Conservation (phyloP, 92 coral and sea anemone genomes). For the Zoanthus sociatus region DNA sequence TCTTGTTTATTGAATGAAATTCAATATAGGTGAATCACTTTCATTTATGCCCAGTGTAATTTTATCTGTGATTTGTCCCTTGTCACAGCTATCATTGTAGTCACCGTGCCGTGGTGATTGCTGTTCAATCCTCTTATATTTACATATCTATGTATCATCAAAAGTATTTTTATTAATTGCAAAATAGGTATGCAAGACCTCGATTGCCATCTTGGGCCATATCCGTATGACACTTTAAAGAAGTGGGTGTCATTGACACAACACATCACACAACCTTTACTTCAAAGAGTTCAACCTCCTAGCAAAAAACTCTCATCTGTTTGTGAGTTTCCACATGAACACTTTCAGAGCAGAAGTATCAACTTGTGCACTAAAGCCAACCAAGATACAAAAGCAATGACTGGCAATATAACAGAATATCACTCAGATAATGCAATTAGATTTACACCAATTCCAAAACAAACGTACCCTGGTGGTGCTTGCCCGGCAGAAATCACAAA, state of each 20-base stretch:
- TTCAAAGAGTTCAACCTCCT: constrained; percentile 82
- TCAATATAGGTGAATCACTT: too few species aligned
- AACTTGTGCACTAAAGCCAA: constrained; percentile 21
- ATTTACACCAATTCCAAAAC: constrained; percentile 79
- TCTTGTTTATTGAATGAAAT: too few species aligned
- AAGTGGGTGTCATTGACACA: constrained; percentile 94
- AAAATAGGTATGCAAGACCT: constrained; percentile 84
- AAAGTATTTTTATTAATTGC: background rate
- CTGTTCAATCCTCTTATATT: background rate
- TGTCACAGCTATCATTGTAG: too few species aligned
- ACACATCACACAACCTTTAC: constrained; percentile 69
- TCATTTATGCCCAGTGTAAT: too few species aligned
- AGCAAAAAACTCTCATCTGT: constrained; percentile 88
- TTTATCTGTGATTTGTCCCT: too few species aligned
- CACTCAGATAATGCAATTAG: constrained; percentile 62
- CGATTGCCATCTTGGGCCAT: constrained; percentile 85
- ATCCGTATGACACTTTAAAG: constrained; percentile 85
- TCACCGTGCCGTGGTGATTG: too few species aligned
- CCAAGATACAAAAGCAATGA: background rate
- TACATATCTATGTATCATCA: too few species aligned
- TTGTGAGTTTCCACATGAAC: constrained; percentile 75
- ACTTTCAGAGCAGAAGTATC: constrained; percentile 30
- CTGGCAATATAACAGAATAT: background rate
- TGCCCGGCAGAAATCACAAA: constrained; percentile 84
- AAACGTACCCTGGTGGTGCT: constrained; percentile 77